Conservation (phyloP, 92 coral and sea anemone genomes). For the Phymanthus crucifer region DNA sequence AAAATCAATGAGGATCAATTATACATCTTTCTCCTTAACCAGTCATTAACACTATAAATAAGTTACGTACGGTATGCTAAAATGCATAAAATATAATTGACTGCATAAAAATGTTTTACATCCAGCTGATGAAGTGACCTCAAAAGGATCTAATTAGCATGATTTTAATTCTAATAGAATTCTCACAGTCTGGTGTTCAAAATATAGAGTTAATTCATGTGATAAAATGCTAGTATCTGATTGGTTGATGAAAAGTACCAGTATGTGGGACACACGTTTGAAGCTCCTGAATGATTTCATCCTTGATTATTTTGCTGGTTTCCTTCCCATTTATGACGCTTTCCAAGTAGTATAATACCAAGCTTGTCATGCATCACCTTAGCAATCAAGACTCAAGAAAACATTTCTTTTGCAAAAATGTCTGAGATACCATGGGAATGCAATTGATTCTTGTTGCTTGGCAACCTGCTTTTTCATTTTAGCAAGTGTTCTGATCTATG, state of each 20-base stretch:
- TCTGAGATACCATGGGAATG: too few relatives aligned
- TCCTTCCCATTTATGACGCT: too few relatives aligned
- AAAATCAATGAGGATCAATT: not conserved
- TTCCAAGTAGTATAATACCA: too few relatives aligned
- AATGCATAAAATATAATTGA: not conserved
- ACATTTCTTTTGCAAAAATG: too few relatives aligned
- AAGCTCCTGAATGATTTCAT: not conserved
- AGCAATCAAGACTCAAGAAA: too few relatives aligned
- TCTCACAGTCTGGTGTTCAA: not conserved
- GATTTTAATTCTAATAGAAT: not conserved
- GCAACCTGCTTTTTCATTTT: too few relatives aligned
- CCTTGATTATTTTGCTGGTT: too few relatives aligned
- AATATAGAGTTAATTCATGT: not conserved
- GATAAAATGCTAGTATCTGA: not conserved
- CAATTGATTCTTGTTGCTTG: too few relatives aligned
- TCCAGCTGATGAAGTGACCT: not conserved
- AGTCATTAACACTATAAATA: not conserved
- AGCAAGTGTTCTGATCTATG: too few relatives aligned
- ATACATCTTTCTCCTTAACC: not conserved
- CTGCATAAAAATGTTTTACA: not conserved
- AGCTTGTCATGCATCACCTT: too few relatives aligned
- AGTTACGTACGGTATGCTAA: not conserved
- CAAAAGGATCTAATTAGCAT: not conserved
- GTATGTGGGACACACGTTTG: not conserved
- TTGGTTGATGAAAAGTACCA: slow-evolving; percentile 1